Evolutionary conservation across 2,888 invertebrate genomes (phyloP).

Genomic region (Drosophila differens): DNA sequence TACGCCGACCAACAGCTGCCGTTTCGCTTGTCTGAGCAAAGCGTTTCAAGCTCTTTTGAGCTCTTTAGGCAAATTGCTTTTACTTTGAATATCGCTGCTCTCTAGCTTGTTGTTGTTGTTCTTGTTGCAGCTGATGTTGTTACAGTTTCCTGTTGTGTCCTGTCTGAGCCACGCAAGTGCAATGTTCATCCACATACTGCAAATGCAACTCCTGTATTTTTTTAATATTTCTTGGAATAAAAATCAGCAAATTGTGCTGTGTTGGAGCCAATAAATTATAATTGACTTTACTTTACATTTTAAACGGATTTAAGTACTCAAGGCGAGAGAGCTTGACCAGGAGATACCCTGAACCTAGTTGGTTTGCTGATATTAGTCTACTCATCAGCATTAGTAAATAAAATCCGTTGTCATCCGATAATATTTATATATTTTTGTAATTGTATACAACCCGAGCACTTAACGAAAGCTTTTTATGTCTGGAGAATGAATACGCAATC

Average conservation of each 20-base stretch:
- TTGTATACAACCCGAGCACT: neutral
- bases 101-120: neutral
- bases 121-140: neutral
- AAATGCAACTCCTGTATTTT: slow-evolving; percentile 5
- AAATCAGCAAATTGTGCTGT: neutral
- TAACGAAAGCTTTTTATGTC: neutral
- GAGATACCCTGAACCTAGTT: neutral
- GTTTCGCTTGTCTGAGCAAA: slow-evolving; percentile 66
- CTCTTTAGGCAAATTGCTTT: slow-evolving; percentile 69
- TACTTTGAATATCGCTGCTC: slow-evolving; percentile 53
- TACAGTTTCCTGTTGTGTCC: slow-evolving; percentile 14
- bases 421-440: neutral
- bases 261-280: neutral
- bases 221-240: slow-evolving; percentile 21
- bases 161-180: slow-evolving; percentile 23
- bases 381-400: neutral
- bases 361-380: neutral
- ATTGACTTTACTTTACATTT: neutral
- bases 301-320: neutral
- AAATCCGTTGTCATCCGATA: neutral
- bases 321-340: neutral
- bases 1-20: slow-evolving; percentile 55
- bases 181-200: slow-evolving; percentile 16
- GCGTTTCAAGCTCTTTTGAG: slow-evolving; percentile 61
- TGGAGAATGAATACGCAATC: neutral